Evolutionary conservation across 2,113 vertebrate genomes (phyloP).

Genomic region (Tor tambroides): DNA sequence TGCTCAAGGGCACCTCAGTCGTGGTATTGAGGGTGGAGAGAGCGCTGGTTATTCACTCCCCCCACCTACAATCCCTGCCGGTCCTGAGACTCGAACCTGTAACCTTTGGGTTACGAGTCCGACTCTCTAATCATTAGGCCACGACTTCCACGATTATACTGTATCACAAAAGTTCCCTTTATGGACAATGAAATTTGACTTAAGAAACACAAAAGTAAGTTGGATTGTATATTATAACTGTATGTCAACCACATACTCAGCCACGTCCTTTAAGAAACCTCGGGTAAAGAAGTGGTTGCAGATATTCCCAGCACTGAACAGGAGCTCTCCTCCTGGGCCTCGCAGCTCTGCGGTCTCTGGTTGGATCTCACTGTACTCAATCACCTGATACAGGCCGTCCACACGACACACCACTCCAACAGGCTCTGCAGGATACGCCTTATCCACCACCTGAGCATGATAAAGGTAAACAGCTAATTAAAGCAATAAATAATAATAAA

Average conservation of each 20-base stretch:
- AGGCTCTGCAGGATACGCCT: constrained; percentile 83
- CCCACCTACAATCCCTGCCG: no score
- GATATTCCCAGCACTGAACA: constrained; percentile 87
- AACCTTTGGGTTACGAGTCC: no score
- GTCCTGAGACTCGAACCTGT: no score
- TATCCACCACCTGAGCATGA: constrained; percentile 87
- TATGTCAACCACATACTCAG: constrained; percentile 76
- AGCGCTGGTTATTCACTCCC: no score
- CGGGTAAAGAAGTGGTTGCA: constrained; percentile 95
- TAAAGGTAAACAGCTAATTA: not conserved
- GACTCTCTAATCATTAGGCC: no score
- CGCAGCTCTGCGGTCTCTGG: constrained; percentile 72
- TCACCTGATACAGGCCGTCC: constrained; percentile 84
- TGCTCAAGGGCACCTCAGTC: no score
- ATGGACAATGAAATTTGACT: not conserved
- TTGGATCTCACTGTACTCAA: constrained; percentile 93
- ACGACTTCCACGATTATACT: no score
- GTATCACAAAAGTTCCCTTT: not conserved
- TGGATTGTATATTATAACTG: not conserved
- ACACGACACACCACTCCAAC: constrained; percentile 92
- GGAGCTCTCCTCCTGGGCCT: constrained; percentile 73
- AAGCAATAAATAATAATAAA: not conserved
- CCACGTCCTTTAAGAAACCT: constrained; percentile 80
- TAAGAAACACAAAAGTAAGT: not conserved
- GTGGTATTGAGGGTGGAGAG: no score